phyloP scores from a whole-genome alignment of 2,888 invertebrate species.

The Spialia ferax region DNA sequence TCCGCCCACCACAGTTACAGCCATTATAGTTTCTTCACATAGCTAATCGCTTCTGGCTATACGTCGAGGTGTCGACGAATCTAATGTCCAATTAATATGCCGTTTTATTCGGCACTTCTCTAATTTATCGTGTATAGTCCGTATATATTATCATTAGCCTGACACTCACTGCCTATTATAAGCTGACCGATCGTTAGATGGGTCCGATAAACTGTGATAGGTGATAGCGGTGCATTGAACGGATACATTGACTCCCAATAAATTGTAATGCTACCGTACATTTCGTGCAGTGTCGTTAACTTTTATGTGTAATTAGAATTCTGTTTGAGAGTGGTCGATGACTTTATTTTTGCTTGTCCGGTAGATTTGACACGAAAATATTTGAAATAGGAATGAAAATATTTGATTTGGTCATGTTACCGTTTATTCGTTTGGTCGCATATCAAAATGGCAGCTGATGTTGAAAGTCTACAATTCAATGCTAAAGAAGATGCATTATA shows the following conservation, averaged over 20 bases:
- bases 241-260: slow-evolving; percentile 64
- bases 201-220: slow-evolving; percentile 73
- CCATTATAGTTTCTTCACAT: slow-evolving; percentile 17
- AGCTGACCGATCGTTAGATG: slow-evolving; percentile 77
- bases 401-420: no score
- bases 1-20: no score
- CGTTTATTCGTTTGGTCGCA: no score
- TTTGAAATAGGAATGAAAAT: no score
- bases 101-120: slow-evolving; percentile 73
- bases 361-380: no score
- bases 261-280: slow-evolving; percentile 32
- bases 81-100: slow-evolving; percentile 85
- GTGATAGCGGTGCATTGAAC: slow-evolving; percentile 69
- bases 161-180: slow-evolving; percentile 80
- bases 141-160: slow-evolving; percentile 84
- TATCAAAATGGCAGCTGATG: no score
- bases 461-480: no score
- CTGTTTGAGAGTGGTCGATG: slow-evolving; percentile 8
- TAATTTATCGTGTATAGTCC: slow-evolving; percentile 78
- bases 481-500: no score
- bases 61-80: slow-evolving; percentile 67
- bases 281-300: neutral
- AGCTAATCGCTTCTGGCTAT: slow-evolving; percentile 28
- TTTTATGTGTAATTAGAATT: slow-evolving; percentile 6
- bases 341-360: neutral